A percentile compares a stretch with the other conserved stretches of the same genome.
Evolutionary conservation across 1,140 invertebrate species (phyloP).

Genomic region (Heliothis subflexa): DNA sequence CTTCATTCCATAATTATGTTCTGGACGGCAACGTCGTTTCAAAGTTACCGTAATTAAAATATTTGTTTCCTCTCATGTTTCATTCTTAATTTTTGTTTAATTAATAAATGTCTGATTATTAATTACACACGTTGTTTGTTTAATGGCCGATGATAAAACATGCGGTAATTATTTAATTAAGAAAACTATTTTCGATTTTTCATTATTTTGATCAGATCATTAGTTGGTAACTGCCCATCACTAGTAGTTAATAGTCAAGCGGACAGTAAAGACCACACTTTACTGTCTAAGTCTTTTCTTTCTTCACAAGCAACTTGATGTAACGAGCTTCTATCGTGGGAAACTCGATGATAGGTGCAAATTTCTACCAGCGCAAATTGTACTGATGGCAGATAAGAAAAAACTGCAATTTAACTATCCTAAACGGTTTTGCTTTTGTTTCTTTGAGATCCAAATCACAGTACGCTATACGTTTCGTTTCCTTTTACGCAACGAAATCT

Average conservation of each 20-base stretch:
- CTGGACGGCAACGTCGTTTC: neutral
- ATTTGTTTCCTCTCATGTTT: neutral
- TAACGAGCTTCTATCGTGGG: slow-evolving; percentile 56
- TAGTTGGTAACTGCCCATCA: slow-evolving; percentile 25
- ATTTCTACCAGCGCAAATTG: slow-evolving; percentile 55
- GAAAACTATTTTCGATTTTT: slow-evolving; percentile 15
- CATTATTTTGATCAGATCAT: slow-evolving; percentile 1
- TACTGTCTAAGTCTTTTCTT: slow-evolving; percentile 45
- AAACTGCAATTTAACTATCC: slow-evolving; percentile 51
- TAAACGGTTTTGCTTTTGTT: slow-evolving; percentile 52
- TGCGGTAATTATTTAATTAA: slow-evolving; percentile 27
- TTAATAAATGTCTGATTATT: slow-evolving; percentile 31
- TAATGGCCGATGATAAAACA: slow-evolving; percentile 10
- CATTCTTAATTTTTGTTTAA: neutral
- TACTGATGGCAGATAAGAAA: slow-evolving; percentile 52
- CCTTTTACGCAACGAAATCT: slow-evolving; percentile 55
- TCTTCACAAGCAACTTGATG: slow-evolving; percentile 43
- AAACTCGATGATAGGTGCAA: slow-evolving; percentile 59
- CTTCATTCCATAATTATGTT: slow-evolving; percentile 13
- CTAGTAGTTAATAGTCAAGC: slow-evolving; percentile 21
- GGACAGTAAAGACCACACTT: slow-evolving; percentile 42
- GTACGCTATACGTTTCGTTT: slow-evolving; percentile 45
- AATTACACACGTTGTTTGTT: slow-evolving; percentile 21
- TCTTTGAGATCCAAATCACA: slow-evolving; percentile 53
- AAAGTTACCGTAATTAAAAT: slow-evolving; percentile 10